phyloP scores from a whole-genome alignment of 2,797 vertebrate species.

The Karalla daura region DNA sequence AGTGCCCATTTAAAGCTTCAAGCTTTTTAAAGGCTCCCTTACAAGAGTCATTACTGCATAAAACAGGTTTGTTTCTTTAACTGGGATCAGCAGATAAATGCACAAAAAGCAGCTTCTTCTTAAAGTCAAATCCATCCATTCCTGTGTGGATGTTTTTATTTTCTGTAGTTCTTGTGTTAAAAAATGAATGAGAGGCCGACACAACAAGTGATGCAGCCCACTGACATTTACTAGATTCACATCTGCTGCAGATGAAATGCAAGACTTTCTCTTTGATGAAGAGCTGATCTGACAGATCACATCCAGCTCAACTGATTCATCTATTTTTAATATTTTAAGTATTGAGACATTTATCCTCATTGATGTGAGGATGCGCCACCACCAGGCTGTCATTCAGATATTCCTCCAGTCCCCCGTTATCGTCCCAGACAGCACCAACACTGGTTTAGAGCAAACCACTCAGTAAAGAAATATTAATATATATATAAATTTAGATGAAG shows the following conservation, averaged over 20 bases:
- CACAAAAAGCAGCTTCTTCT: too few species aligned
- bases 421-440: constrained; percentile 35
- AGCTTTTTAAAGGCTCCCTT: too few species aligned
- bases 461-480: constrained; percentile 41
- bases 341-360: constrained; percentile 23
- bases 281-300: constrained; percentile 4
- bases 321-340: constrained; percentile 14
- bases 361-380: constrained; percentile 15
- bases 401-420: constrained; percentile 20
- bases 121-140: too few species aligned
- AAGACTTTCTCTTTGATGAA: not conserved
- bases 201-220: not conserved
- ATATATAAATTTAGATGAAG: constrained; percentile 57
- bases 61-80: too few species aligned
- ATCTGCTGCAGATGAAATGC: not conserved
- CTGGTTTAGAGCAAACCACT: constrained; percentile 49
- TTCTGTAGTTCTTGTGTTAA: too few species aligned
- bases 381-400: constrained; percentile 40
- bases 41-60: too few species aligned
- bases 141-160: too few species aligned
- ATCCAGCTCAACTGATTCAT: constrained; percentile 20
- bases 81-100: too few species aligned
- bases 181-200: too few species aligned
- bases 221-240: not conserved
- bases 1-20: too few species aligned